Percentiles rank a stretch among this genome's conserved stretches.
phyloP scores from a whole-genome alignment of 92 coral and sea anemone genomes.

The Montipora capitata region DNA sequence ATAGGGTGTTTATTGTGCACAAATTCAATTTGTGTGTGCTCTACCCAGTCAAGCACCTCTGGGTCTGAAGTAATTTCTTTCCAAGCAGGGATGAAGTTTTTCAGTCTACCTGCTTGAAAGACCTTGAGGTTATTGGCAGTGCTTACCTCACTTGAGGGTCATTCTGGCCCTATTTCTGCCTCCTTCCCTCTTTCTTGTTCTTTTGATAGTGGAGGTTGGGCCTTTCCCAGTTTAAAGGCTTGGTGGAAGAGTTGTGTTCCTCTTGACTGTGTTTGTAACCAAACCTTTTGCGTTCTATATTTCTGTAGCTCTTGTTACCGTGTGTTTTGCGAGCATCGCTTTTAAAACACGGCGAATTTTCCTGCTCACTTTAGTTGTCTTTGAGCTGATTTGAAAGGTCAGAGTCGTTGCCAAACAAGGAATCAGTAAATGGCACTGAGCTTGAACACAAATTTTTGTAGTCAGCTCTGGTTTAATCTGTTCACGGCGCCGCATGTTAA shows the following conservation, averaged over 20 bases:
- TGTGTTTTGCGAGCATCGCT: not conserved
- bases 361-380: not conserved
- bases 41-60: slow-evolving; percentile 4
- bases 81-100: slow-evolving; percentile 62
- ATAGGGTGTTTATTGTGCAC: slow-evolving; percentile 31
- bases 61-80: slow-evolving; percentile 55
- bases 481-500: slow-evolving; percentile 67
- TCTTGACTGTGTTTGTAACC: not conserved
- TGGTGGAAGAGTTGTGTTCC: no score
- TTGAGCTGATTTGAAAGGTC: slow-evolving; percentile 55
- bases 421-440: not conserved
- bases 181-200: slow-evolving; percentile 3
- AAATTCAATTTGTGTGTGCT: slow-evolving; percentile 53
- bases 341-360: not conserved
- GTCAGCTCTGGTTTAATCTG: slow-evolving; percentile 63
- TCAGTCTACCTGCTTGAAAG: slow-evolving; percentile 68
- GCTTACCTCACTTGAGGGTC: slow-evolving; percentile 60
- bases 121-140: not conserved
- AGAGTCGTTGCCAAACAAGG: not conserved
- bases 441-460: slow-evolving; percentile 67
- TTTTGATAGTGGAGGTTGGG: no score
- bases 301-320: not conserved
- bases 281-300: not conserved
- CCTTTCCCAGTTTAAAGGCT: no score
- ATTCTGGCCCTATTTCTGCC: slow-evolving; percentile 32